Conservation (phyloP, 2,888 invertebrate species). For the Chrysopilus asiliformis region DNA sequence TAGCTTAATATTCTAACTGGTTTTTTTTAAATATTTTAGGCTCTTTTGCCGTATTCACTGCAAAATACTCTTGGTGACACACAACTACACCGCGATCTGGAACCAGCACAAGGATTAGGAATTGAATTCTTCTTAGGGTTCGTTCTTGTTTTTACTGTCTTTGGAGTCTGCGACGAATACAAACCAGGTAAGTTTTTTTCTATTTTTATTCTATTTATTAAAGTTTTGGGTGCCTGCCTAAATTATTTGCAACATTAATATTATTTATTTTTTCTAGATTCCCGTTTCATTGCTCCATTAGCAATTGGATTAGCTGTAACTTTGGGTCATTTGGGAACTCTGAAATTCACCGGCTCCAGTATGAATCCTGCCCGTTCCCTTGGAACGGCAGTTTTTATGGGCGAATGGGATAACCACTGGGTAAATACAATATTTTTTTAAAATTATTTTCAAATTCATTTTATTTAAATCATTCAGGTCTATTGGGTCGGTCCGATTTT, state of each 20-base stretch:
- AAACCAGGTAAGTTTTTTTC: constrained; percentile 33
- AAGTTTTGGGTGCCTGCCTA: too few relatives aligned
- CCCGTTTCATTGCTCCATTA: constrained; percentile 68
- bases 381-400: constrained; percentile 70
- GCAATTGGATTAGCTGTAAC: constrained; percentile 81
- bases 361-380: constrained; percentile 89
- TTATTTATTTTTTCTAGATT: constrained; percentile 39
- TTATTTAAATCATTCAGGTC: constrained; percentile 47
- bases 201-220: too few relatives aligned
- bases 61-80: constrained; percentile 59
- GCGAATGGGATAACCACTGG: constrained; percentile 70
- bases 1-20: neutral
- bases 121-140: constrained; percentile 84
- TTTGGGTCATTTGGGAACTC: constrained; percentile 70
- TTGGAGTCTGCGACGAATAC: constrained; percentile 49
- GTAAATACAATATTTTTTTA: too few relatives aligned
- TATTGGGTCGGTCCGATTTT: constrained; percentile 83
- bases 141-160: constrained; percentile 78
- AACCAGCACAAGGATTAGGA: constrained; percentile 68
- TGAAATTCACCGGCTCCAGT: constrained; percentile 74
- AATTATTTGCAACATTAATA: too few relatives aligned
- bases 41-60: constrained; percentile 50
- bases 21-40: constrained; percentile 38
- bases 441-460: too few relatives aligned
- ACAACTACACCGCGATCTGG: constrained; percentile 44